These are phyloP conservation scores for Rhombomys opimus DNA, from an alignment of 2,113 vertebrate species.

Conservation along the genomic window DNA sequence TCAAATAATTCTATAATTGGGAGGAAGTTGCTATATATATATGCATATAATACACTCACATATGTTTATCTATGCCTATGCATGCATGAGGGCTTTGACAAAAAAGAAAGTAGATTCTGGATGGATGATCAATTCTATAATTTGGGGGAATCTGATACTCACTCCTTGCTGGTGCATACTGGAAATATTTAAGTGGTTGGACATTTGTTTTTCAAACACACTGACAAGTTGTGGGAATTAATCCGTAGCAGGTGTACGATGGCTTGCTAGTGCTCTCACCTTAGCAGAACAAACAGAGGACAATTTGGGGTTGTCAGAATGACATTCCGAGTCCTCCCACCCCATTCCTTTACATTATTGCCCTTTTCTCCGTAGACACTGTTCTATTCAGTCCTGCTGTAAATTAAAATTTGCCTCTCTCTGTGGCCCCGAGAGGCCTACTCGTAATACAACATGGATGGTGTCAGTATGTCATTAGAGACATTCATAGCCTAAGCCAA, in stretches of 20 bases:
- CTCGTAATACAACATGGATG: neutral
- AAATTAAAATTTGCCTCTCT: slow-evolving; percentile 48
- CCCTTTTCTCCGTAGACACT: neutral
- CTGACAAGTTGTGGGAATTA: slow-evolving; percentile 61
- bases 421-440: neutral
- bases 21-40: slow-evolving; percentile 52
- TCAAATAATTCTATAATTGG: slow-evolving; percentile 64
- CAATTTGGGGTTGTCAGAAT: slow-evolving; percentile 64
- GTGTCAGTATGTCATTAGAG: slow-evolving; percentile 17
- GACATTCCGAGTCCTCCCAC: neutral
- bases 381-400: slow-evolving; percentile 62
- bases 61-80: slow-evolving; percentile 27
- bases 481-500: neutral
- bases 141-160: slow-evolving; percentile 55
- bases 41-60: neutral
- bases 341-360: slow-evolving; percentile 59
- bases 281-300: slow-evolving; percentile 63
- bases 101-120: slow-evolving; percentile 53
- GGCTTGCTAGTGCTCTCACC: slow-evolving; percentile 56
- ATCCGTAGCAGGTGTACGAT: slow-evolving; percentile 45
- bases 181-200: slow-evolving; percentile 65
- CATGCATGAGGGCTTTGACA: slow-evolving; percentile 36
- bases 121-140: slow-evolving; percentile 54
- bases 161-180: slow-evolving; percentile 55
- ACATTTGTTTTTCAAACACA: slow-evolving; percentile 55